Percentiles rank a stretch among this genome's conserved stretches.
Evolutionary conservation across 1,140 invertebrate species (phyloP).

Genomic region (Macrotrachela quadricornifera): DNA sequence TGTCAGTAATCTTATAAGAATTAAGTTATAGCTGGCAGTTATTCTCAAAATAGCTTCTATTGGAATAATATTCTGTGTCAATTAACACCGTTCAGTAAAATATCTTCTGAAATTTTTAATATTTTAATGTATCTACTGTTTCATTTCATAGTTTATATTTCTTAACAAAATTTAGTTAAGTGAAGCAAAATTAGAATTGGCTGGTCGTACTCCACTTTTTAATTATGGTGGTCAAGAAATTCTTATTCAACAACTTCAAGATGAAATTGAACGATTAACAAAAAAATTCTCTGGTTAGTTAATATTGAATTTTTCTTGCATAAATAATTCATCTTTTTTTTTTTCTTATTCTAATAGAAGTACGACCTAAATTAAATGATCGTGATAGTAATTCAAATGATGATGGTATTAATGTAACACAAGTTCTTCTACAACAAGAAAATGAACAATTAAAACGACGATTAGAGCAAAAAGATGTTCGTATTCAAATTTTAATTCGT

Average conservation of each 20-base stretch:
- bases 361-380: neutral
- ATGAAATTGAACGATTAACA: conserved; percentile 18
- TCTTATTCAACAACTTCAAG: conserved; percentile 26
- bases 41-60: no score
- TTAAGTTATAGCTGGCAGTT: no score
- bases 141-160: neutral
- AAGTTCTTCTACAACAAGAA: neutral
- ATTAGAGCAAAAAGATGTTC: conserved; percentile 13
- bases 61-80: no score
- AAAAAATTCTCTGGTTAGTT: neutral
- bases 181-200: conserved; percentile 19
- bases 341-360: neutral
- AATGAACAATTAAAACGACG: neutral
- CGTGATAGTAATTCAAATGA: neutral
- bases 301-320: neutral
- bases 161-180: neutral
- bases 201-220: conserved; percentile 18
- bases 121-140: conserved; percentile 14
- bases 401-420: neutral
- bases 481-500: conserved; percentile 15
- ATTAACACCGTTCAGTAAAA: no score
- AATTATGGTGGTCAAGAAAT: conserved; percentile 20
- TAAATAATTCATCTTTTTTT: neutral
- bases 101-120: no score
- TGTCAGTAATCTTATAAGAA: no score